Evolutionary conservation across 2,888 invertebrate species (phyloP), one percentile per base, ranked within the genome.

Genomic region (Acleris cristana): DNA sequence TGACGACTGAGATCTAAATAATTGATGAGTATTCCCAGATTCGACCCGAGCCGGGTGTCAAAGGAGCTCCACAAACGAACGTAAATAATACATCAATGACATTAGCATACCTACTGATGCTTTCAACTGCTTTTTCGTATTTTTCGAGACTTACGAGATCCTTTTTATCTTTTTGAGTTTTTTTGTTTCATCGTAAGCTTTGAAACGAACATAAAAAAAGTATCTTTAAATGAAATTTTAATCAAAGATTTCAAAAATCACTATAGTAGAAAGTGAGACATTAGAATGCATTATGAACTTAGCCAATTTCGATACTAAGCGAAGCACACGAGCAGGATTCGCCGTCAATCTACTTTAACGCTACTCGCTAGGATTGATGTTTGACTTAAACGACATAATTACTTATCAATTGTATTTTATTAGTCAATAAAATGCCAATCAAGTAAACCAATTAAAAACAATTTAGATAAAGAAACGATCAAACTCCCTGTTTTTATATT

Each of bases 21-120:
- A 67, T 67, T 67, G 66, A 67, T 58, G 66, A 58, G 48, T 52
- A 48, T 58, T 30, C 62, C 44, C 48, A 53, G 62, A 57, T 62
- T 52, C 57, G 23, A 45, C 48, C 48, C 21, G 48, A 21, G 52
- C 23, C 21, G 56, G 59, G 62, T 58, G 62, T 67, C 66, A 67
- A 62, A 67, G 66, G 51, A 56, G 51, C 21, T 55, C 45, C 30
- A 40, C 57, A 62, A 67, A 67, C 52, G 62, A 67, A 53, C 62
- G 62, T 58, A 57, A 67, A 67, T 67, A 67, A 67, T 67, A 67
- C 62, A 67, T 67, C 57, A 57, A 40, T 56, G 21, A 61, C 49
- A 56, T 66, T 66, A 61, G 65, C 65, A 65, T 60, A 49, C 60
- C 44, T 30, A 49, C 59, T 26, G 34, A n/a, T 5, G 53, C 61